phyloP scores from a whole-genome alignment of 2,888 invertebrate species.

The Crossocerus cetratus region DNA sequence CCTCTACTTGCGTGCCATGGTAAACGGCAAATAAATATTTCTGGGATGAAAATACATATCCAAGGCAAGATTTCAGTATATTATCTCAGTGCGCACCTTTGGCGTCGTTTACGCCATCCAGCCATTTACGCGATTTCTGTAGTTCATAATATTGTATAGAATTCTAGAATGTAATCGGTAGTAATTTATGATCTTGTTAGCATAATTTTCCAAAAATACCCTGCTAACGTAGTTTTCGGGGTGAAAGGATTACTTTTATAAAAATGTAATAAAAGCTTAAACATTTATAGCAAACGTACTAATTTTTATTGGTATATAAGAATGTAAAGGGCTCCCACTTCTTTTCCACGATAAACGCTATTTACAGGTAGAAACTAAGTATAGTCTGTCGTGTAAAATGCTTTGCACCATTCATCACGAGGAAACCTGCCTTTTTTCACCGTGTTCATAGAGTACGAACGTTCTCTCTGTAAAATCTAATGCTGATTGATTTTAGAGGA shows the following conservation, averaged over 20 bases:
- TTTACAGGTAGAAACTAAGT: slow-evolving; percentile 28
- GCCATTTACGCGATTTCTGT: too few relatives aligned
- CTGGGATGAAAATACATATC: not conserved
- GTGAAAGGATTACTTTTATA: slow-evolving; percentile 22
- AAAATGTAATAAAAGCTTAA: slow-evolving; percentile 43
- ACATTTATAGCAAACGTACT: slow-evolving; percentile 61
- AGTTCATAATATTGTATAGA: too few relatives aligned
- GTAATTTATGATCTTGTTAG: too few relatives aligned
- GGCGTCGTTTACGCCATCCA: too few relatives aligned
- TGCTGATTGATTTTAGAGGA: too few relatives aligned
- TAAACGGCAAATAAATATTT: not conserved
- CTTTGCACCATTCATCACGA: not conserved
- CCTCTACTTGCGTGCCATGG: not conserved
- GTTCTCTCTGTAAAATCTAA: too few relatives aligned
- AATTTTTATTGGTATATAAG: slow-evolving; percentile 56
- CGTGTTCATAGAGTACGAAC: too few relatives aligned
- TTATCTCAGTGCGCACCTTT: too few relatives aligned
- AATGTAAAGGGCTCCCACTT: slow-evolving; percentile 22
- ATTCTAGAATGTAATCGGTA: too few relatives aligned
- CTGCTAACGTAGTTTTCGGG: not conserved
- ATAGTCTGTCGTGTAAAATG: slow-evolving; percentile 23
- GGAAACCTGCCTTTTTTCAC: not conserved
- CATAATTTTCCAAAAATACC: too few relatives aligned
- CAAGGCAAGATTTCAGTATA: not conserved
- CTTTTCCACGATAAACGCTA: slow-evolving; percentile 20